Percentiles rank a stretch among this genome's conserved stretches.
These are phyloP conservation scores for Amphiprion clarkii DNA, from an alignment of 2,797 vertebrate species.

Conservation along the genomic window DNA sequence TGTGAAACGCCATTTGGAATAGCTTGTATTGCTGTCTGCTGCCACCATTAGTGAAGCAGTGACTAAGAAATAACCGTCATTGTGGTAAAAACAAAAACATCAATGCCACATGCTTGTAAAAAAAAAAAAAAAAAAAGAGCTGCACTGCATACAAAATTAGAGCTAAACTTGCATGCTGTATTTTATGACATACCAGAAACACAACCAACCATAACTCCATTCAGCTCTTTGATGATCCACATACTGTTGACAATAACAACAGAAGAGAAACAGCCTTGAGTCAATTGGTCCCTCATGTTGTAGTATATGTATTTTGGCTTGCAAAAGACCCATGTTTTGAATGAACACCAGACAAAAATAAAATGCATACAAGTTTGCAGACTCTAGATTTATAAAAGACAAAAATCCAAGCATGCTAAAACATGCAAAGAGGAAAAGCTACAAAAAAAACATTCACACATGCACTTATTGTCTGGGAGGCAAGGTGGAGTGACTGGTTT, in stretches of 20 bases:
- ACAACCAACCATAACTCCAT: constrained; percentile 1
- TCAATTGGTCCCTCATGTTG: constrained; percentile 44
- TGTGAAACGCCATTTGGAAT: constrained; percentile 20
- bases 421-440: no score
- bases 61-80: constrained; percentile 37
- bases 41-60: constrained; percentile 19
- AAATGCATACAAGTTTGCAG: not conserved
- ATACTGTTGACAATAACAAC: constrained; percentile 42
- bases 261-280: constrained; percentile 10
- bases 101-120: constrained; percentile 15
- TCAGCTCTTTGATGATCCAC: constrained; percentile 42
- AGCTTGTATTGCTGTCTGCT: constrained; percentile 17
- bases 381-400: not conserved
- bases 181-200: constrained; percentile 12
- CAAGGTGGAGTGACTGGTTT: no score
- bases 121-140: constrained; percentile 37
- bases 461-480: no score
- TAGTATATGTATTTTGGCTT: constrained; percentile 59
- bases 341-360: constrained; percentile 6
- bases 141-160: constrained; percentile 1
- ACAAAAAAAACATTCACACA: no score
- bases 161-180: constrained; percentile 1
- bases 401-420: not conserved
- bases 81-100: constrained; percentile 46
- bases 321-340: not conserved